Evolutionary conservation across 2,113 vertebrate genomes (phyloP).

Genomic region (Colaptes auratus): DNA sequence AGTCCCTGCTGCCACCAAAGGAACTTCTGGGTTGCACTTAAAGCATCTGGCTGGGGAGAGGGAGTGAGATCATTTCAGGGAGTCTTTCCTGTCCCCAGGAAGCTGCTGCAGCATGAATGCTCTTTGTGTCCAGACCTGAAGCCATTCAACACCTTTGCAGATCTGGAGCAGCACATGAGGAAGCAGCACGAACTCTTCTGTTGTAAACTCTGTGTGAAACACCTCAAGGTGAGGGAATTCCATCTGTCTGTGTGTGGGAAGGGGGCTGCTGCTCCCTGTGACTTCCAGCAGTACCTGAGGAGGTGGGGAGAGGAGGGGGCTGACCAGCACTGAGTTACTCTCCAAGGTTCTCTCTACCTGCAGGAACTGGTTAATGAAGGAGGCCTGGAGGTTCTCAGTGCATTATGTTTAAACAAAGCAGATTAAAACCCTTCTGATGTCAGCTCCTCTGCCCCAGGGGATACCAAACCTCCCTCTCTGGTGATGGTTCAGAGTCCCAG

Average conservation of each 20-base stretch:
- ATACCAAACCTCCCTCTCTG: not conserved
- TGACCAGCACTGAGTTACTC: not conserved
- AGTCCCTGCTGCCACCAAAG: not conserved
- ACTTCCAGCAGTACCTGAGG: not conserved
- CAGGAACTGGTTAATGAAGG: not conserved
- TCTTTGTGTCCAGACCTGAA: constrained; percentile 84
- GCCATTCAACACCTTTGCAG: constrained; percentile 88
- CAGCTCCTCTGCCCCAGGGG: not conserved
- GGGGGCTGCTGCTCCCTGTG: accelerated
- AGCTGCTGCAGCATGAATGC: constrained; percentile 89
- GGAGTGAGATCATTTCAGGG: not conserved
- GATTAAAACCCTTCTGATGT: not conserved
- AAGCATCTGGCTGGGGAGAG: not conserved
- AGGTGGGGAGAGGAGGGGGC: not conserved
- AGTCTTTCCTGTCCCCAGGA: constrained; percentile 73
- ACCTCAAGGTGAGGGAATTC: constrained; percentile 85
- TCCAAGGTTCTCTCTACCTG: not conserved
- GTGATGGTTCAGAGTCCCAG: not conserved
- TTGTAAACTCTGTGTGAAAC: constrained; percentile 93
- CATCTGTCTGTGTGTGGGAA: not conserved
- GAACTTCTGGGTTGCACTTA: not conserved
- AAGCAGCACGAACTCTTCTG: constrained; percentile 96
- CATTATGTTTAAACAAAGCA: too few relatives aligned
- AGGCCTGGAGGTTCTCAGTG: too few relatives aligned
- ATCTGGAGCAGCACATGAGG: constrained; percentile 97